Base-by-base conservation (phyloP, 2,797 vertebrate genomes). In the Gallinago nigripennis region DNA sequence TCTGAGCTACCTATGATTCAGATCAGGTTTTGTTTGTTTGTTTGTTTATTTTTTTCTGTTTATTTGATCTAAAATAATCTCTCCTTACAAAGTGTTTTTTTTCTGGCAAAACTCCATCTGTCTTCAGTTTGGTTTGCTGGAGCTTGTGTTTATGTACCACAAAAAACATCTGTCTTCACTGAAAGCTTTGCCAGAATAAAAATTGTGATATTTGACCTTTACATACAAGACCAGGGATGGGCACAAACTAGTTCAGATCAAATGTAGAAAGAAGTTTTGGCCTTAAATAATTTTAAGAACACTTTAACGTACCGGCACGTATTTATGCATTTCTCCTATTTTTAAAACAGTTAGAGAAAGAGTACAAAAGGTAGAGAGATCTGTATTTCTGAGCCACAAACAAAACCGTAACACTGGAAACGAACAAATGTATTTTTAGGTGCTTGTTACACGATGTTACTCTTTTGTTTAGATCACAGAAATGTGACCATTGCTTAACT, bases 91-190 rank as follows among this genome's bases (percentile, higher is more conserved):
- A 90, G 41, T 23, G 31, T 12, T 58, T 65, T 78, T 39, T 41
- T 45, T 27, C 71, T 94, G 70, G 66, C 56, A 73, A 77, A 90
- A 77, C 9, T 88, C 43, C 71, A 54, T 54, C 50, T 73, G 6
- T 35, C 28, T 80, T 96, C 51, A 50, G 46, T 61, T 81, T 94
- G 53, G 21, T 96, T 94, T 95, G 31, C n/a, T 88, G 80, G n/a
- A 86, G 31, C n/a, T 81, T 90, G 37, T 89, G 43, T 41, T 94
- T 77, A 73, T 28, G 16, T 68, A 73, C 58, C 70, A 61, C 69
- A 78, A 60, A 58, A 86, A 39, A 56, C 0, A 1, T 46, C 82
- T 71, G 27, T 31, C 82, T 75, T 83, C 33, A 33, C 9, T 33
- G 37, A 79, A 75, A 68, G 24, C 63, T 81, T 78, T 83, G 33